Base-by-base conservation (phyloP, 1,140 invertebrate species). In the Drosophila micromelanica region DNA sequence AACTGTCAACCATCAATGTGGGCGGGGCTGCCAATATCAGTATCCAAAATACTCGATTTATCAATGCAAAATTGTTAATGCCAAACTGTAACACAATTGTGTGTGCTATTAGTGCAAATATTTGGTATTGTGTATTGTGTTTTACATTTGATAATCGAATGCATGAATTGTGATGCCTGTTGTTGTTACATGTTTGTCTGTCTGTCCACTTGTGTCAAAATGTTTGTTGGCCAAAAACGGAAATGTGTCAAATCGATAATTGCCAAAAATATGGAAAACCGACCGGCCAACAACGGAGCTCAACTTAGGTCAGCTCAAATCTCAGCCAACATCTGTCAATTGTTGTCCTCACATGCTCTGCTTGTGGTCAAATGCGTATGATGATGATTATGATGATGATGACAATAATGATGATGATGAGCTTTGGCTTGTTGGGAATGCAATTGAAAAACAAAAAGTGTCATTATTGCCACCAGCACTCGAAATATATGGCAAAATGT, bases 181-280 rank as follows among this genome's bases (percentile, higher is more conserved):
- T 48, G 37, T 48, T 9, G 15, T 27, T 32, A 54, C 12, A 20
- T 35, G 42, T 12, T 27, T 30, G 30, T 30, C 5, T 23, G 7
- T 2, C 9, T 30, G 7, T 43, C 45, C 32, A 63, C 42, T 59
- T 20, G 55, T 82, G 82, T 86, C 81, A 74, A 78, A 85, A 87
- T 87, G 82, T 76, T 87, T 80, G 40, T 75, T 79, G 74, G 57
- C 46, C 56, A 63, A 45, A 76, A 73, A 59, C 35, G 52, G 64
- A 86, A 86, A 86, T 86, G 84, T 86, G 82, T 82, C 82, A 89
- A 86, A 89, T 86, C 82, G 84, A 89, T 86, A 89, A 89, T 87
- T 87, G 84, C 43, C 84, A 75, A 87, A 78, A 75, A 57, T 49
- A 67, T 15, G 54, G n/a, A 32, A 40, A 67, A 48, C 40, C 57